phyloP scores from a whole-genome alignment of 1,140 invertebrate species.

The Ceratina calcarata region DNA sequence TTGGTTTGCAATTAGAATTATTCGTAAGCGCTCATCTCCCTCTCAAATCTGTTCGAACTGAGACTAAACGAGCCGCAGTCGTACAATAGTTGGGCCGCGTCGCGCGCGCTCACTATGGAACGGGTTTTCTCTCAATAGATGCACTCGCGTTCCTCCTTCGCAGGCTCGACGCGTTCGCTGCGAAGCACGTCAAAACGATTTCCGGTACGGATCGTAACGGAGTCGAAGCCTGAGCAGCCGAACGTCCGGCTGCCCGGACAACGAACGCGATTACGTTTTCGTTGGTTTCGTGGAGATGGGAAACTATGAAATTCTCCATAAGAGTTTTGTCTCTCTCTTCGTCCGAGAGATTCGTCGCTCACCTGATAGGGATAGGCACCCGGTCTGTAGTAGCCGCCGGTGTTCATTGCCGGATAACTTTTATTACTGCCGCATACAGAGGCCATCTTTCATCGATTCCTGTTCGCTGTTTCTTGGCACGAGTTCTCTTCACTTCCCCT shows the following conservation, averaged over 20 bases:
- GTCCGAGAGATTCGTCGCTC: constrained; percentile 46
- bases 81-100: constrained; percentile 30
- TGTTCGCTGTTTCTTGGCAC: neutral
- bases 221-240: constrained; percentile 22
- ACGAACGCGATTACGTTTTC: neutral
- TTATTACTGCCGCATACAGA: constrained; percentile 79
- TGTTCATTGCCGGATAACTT: constrained; percentile 74
- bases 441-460: constrained; percentile 68
- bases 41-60: neutral
- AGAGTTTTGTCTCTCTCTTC: too few relatives aligned
- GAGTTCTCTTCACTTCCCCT: neutral
- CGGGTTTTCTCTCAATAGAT: constrained; percentile 35
- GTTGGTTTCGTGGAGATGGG: too few relatives aligned
- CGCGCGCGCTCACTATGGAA: constrained; percentile 12
- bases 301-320: too few relatives aligned
- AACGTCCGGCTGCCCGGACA: constrained; percentile 8
- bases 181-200: constrained; percentile 33
- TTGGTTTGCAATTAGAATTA: neutral
- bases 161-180: constrained; percentile 17
- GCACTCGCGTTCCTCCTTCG: constrained; percentile 26
- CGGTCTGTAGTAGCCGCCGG: constrained; percentile 76
- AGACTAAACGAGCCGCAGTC: constrained; percentile 10
- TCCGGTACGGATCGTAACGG: constrained; percentile 42
- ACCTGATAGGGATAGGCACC: constrained; percentile 78
- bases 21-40: neutral